phyloP scores from a whole-genome alignment of 2,113 vertebrate species.

The Dipodomys spectabilis region DNA sequence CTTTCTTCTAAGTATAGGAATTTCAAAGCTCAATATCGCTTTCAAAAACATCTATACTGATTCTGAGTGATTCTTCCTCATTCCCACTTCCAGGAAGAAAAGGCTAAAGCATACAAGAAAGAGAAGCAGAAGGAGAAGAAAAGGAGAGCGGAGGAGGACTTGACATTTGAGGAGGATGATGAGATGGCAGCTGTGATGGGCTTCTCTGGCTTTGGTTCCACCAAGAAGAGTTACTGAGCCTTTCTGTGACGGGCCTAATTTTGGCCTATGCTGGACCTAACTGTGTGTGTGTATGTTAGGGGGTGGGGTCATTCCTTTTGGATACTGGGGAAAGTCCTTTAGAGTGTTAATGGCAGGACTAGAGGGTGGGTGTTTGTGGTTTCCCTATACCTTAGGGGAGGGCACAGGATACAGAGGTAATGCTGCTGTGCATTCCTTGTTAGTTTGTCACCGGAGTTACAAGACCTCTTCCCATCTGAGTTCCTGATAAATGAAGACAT shows the following conservation, averaged over 20 bases:
- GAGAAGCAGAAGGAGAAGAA: conserved; percentile 98
- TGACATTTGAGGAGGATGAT: conserved; percentile 96
- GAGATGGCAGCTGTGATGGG: conserved; percentile 99
- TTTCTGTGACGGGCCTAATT: conserved; percentile 66
- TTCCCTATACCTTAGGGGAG: conserved; percentile 74
- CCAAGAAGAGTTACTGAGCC: conserved; percentile 96
- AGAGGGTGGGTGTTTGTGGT: conserved; percentile 75
- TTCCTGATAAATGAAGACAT: conserved; percentile 80
- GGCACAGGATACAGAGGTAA: conserved; percentile 64
- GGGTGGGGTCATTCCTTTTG: conserved; percentile 76
- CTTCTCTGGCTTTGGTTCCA: conserved; percentile 96
- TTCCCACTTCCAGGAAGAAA: conserved; percentile 92
- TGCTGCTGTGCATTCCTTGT: conserved; percentile 76
- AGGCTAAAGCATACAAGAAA: conserved; percentile 98
- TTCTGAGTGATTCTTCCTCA: conserved; percentile 35
- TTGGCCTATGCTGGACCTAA: conserved; percentile 74
- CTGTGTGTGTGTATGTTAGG: conserved; percentile 59
- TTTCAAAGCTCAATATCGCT: conserved; percentile 28
- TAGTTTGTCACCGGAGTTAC: conserved; percentile 74
- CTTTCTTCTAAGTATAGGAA: conserved; percentile 46
- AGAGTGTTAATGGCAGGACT: conserved; percentile 66
- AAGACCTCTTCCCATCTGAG: conserved; percentile 66
- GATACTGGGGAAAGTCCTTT: conserved; percentile 77
- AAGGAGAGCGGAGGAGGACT: conserved; percentile 94
- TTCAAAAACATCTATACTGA: conserved; percentile 60